A percentile compares a stretch with the other conserved stretches of the same genome.
phyloP scores from a whole-genome alignment of 2,888 invertebrate genomes.

The Ophioninae sp. region DNA sequence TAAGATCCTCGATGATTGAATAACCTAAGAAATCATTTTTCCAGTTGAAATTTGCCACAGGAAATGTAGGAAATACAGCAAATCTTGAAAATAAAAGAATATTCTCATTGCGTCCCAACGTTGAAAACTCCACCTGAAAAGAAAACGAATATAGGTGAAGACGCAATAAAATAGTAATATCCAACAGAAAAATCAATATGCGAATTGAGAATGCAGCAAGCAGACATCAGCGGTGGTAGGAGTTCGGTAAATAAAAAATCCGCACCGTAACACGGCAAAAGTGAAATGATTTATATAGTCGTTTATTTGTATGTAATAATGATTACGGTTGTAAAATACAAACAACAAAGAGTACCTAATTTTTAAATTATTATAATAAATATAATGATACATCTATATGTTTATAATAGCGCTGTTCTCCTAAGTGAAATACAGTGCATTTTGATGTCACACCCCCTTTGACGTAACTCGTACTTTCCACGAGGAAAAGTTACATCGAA shows the following conservation, averaged over 20 bases:
- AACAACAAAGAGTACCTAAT: conserved; percentile 80
- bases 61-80: no score
- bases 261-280: conserved; percentile 35
- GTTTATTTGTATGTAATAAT: conserved; percentile 80
- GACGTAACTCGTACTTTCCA: conserved; percentile 76
- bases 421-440: conserved; percentile 76
- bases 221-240: no score
- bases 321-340: conserved; percentile 81
- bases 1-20: no score
- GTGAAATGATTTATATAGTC: conserved; percentile 76
- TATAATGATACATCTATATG: conserved; percentile 80
- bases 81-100: no score
- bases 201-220: no score
- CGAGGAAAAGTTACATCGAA: conserved; percentile 75
- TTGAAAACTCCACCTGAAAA: no score
- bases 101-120: no score
- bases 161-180: no score
- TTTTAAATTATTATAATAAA: conserved; percentile 80
- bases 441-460: conserved; percentile 62
- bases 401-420: conserved; percentile 78
- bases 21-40: no score
- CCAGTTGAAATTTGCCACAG: no score
- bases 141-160: no score
- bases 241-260: conserved; percentile 4
- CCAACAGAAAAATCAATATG: no score